Percentiles rank a stretch among this genome's conserved stretches.
Evolutionary conservation across 1,140 invertebrate species (phyloP).

Genomic region (Drosophila tani): DNA sequence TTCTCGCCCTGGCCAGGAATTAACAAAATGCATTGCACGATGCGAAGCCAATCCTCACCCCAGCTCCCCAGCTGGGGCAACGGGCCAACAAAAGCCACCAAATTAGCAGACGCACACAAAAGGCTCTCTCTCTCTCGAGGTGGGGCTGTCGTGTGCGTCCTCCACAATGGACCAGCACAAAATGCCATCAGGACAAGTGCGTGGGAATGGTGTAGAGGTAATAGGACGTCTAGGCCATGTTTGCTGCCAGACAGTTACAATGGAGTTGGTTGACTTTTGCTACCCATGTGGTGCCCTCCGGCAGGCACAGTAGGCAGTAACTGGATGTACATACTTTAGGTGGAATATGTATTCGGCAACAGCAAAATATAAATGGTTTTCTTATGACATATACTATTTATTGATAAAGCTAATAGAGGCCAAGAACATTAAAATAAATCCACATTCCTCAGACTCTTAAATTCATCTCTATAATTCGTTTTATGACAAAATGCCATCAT

Average conservation of each 20-base stretch:
- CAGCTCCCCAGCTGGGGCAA: slow-evolving; percentile 13
- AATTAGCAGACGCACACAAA: slow-evolving; percentile 75
- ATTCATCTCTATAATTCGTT: background rate
- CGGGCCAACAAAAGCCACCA: slow-evolving; percentile 71
- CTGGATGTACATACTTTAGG: background rate
- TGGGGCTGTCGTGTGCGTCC: slow-evolving; percentile 16
- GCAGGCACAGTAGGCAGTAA: background rate
- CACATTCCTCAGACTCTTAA: background rate
- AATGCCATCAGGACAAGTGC: slow-evolving; percentile 52
- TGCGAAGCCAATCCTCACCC: slow-evolving; percentile 23
- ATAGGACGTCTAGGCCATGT: slow-evolving; percentile 41
- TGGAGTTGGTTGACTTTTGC: slow-evolving; percentile 43
- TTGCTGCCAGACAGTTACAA: slow-evolving; percentile 41
- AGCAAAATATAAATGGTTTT: background rate
- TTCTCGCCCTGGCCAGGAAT: slow-evolving; percentile 32
- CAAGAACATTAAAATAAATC: background rate
- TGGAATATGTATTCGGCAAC: background rate
- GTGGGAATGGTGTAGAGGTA: slow-evolving; percentile 16
- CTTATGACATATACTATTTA: background rate
- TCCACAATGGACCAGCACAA: slow-evolving; percentile 60
- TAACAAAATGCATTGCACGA: slow-evolving; percentile 51
- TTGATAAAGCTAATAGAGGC: too few relatives aligned
- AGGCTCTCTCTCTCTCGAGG: slow-evolving; percentile 21
- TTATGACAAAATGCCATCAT: background rate
- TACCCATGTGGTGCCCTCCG: slow-evolving; percentile 2